phyloP scores from a whole-genome alignment of 92 coral and sea anemone genomes.

The Zoanthus gigantus region DNA sequence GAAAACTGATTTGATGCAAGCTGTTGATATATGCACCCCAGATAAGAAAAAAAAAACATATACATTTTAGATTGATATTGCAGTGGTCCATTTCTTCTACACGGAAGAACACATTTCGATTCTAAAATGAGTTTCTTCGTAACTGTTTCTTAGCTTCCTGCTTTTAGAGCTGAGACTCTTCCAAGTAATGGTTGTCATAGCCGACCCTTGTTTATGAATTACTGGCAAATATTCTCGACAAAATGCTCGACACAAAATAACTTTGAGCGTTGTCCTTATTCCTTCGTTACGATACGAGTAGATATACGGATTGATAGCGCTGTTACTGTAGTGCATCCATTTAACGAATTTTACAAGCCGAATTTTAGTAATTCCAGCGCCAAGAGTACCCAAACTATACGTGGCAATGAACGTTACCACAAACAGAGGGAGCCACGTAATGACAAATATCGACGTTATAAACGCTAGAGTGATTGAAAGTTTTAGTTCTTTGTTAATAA shows the following conservation, averaged over 20 bases:
- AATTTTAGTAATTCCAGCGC: constrained; percentile 59
- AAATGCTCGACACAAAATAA: constrained; percentile 37
- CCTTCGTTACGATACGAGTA: constrained; percentile 87
- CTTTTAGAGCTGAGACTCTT: not conserved
- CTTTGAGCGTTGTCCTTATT: constrained; percentile 69
- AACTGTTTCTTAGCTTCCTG: not conserved
- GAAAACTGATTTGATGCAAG: too few species aligned
- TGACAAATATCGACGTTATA: constrained; percentile 77
- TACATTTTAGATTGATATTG: too few species aligned
- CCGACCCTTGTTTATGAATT: not conserved
- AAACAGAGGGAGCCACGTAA: constrained; percentile 88
- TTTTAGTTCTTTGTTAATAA: constrained; percentile 71
- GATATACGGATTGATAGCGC: constrained; percentile 84
- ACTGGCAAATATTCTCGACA: constrained; percentile 48
- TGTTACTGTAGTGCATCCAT: constrained; percentile 89
- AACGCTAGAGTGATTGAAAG: constrained; percentile 80
- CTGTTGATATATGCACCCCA: too few species aligned
- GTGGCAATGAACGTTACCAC: constrained; percentile 72
- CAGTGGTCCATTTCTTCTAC: not conserved
- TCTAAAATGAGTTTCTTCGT: not conserved
- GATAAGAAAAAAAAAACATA: too few species aligned
- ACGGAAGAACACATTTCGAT: constrained; percentile 20
- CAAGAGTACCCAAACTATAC: constrained; percentile 65
- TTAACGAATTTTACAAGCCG: constrained; percentile 82
- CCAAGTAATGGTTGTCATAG: not conserved